Evolutionary conservation across 2,797 vertebrate genomes (phyloP).

Genomic region (Aldrovandia affinis): DNA sequence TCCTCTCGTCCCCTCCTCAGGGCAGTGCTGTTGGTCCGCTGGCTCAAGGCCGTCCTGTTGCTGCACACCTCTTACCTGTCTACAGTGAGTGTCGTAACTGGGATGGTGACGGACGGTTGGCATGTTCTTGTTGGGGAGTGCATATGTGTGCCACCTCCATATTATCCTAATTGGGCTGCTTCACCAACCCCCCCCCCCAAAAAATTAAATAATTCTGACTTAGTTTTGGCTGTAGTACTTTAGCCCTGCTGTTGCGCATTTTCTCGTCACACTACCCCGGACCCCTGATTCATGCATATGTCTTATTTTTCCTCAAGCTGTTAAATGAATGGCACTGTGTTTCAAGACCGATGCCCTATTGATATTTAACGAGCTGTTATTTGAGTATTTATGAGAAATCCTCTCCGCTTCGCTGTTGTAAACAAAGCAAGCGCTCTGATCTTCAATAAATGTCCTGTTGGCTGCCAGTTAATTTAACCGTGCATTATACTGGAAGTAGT

Average conservation of each 20-base stretch:
- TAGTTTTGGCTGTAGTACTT: no score
- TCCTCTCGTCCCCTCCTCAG: conserved; percentile 64
- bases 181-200: no score
- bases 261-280: no score
- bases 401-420: neutral
- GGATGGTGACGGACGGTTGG: no score
- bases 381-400: neutral
- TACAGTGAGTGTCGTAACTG: conserved; percentile 79
- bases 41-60: conserved; percentile 90
- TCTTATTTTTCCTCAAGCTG: no score
- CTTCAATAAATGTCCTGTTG: neutral
- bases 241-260: no score
- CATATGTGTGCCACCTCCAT: no score
- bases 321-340: no score
- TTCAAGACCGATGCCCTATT: neutral
- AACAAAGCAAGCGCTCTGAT: neutral
- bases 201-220: no score
- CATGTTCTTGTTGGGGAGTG: no score
- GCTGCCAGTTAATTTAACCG: neutral
- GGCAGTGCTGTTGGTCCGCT: conserved; percentile 88
- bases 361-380: neutral
- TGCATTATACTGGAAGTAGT: neutral
- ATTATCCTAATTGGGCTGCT: no score
- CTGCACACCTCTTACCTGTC: conserved; percentile 93
- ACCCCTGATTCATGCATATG: no score